Base-by-base conservation (phyloP, 2,888 invertebrate species). In the Chalcosyrphus nemorum region DNA sequence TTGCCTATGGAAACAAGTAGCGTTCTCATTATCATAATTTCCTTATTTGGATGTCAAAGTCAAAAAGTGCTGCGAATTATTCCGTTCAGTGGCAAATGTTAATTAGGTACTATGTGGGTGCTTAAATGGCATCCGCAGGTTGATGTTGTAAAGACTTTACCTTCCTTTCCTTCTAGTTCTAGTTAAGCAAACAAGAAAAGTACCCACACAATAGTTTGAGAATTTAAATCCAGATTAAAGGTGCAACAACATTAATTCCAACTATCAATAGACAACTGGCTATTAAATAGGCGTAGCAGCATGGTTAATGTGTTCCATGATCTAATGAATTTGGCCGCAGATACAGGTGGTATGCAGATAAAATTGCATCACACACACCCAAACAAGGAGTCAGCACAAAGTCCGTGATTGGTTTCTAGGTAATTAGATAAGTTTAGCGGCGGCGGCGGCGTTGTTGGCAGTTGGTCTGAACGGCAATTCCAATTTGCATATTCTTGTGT, bases 271-370 rank as follows among this genome's bases (percentile, higher is more conserved):
- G 3, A 13, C 5, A 13, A n/a, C 15, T 7, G n/a, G 52, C 15
- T 15, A 13, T n/a, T 27, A 13, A 50, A 52, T 29, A 19, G 61
- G 61, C 24, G 61, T 29, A 45, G 61, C 13, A n/a, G n/a, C n/a
- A n/a, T 17, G n/a, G 43, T 43, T 61, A 45, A 45, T 45, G 11
- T 17, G 24, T 27, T 27, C 5, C 45, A 45, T 45, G 6, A 43
- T 61, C 29, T 43, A 43, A 35, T n/a, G 1, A 27, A n/a, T 9
- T 43, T 29, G 11, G 21, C 6, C 9, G 11, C 24, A 29, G 45
- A 38, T 17, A 27, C 61, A 27, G 27, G 52, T 52, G 15, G 27
- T 27, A 15, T n/a, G n/a, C n/a, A n/a, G 7, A 2, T 52, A 11
- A 15, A 27, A 13, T 52, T 52, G n/a, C 27, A 3, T 52, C 52